A percentile compares a stretch with the other conserved stretches of the same genome.
Evolutionary conservation across 2,888 invertebrate genomes (phyloP).

Genomic region (Lasioglossum villosulum): DNA sequence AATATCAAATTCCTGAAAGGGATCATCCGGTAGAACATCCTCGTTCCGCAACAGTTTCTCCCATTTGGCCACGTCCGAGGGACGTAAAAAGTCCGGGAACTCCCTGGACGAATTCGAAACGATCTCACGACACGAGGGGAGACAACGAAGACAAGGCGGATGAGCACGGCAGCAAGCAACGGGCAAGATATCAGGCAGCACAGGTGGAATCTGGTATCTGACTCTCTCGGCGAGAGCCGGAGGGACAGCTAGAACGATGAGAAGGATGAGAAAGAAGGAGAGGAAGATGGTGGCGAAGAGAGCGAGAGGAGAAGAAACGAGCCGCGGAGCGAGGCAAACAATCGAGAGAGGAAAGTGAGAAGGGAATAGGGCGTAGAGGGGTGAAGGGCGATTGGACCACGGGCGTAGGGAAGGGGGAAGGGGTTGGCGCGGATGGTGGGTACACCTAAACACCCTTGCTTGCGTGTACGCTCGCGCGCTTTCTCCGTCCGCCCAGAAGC

Average conservation of each 20-base stretch:
- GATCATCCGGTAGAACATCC: conserved; percentile 22
- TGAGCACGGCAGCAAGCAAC: conserved; percentile 71
- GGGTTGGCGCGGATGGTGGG: conserved; percentile 37
- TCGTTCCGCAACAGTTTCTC: conserved; percentile 20
- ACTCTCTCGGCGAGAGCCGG: conserved; percentile 65
- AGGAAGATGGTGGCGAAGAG: conserved; percentile 26
- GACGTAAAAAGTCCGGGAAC: not conserved
- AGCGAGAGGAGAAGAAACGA: conserved; percentile 33
- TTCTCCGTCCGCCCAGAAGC: conserved; percentile 68
- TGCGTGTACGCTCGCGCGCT: conserved; percentile 77
- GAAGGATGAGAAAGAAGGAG: conserved; percentile 38
- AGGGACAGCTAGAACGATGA: conserved; percentile 63
- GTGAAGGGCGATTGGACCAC: not conserved
- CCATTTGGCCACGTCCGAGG: not conserved
- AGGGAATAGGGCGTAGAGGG: not conserved
- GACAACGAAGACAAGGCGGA: conserved; percentile 67
- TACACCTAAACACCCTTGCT: conserved; percentile 82
- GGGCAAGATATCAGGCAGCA: conserved; percentile 75
- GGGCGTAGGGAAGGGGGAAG: conserved; percentile 4
- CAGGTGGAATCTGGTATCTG: conserved; percentile 83
- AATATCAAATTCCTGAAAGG: conserved; percentile 14
- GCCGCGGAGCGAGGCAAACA: conserved; percentile 27
- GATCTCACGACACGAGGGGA: conserved; percentile 70
- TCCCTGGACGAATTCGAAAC: conserved; percentile 67
- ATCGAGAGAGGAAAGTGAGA: conserved; percentile 14